phyloP scores from a whole-genome alignment of 2,797 vertebrate genomes.

The Odontamblyopus lacepedii region DNA sequence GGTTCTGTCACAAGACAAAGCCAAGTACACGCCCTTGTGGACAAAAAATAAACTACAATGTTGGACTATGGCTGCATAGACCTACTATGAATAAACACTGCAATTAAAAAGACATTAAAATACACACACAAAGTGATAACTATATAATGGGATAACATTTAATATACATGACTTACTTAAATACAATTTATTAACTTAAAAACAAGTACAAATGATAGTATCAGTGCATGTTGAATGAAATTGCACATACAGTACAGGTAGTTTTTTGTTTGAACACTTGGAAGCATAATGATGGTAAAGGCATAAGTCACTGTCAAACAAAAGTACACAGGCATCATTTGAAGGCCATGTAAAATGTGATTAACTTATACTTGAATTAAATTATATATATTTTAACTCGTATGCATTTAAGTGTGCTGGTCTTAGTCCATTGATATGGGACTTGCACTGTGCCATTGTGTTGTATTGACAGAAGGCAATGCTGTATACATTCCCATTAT shows the following conservation, averaged over 20 bases:
- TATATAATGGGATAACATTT: neutral
- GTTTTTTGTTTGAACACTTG: conserved; percentile 31
- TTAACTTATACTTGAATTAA: neutral
- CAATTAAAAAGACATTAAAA: neutral
- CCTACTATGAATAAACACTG: neutral
- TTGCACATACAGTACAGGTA: conserved; percentile 40
- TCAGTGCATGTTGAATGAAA: conserved; percentile 33
- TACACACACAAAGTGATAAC: neutral
- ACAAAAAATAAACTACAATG: conserved; percentile 30
- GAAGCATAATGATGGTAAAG: conserved; percentile 44
- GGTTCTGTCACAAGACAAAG: neutral
- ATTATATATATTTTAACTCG: neutral
- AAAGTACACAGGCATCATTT: conserved; percentile 25
- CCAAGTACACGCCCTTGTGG: conserved; percentile 47
- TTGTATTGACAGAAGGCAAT: conserved; percentile 36
- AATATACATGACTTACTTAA: conserved; percentile 39
- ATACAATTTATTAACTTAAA: conserved; percentile 26
- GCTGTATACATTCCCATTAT: conserved; percentile 35
- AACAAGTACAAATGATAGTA: conserved; percentile 25
- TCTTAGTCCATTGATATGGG: conserved; percentile 6
- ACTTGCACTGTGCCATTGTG: conserved; percentile 30
- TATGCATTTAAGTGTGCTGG: conserved; percentile 8
- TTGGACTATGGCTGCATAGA: neutral
- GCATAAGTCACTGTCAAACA: conserved; percentile 35
- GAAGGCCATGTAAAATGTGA: conserved; percentile 23